Evolutionary conservation across 2,113 vertebrate genomes (phyloP).

Genomic region (Raja brachyura): DNA sequence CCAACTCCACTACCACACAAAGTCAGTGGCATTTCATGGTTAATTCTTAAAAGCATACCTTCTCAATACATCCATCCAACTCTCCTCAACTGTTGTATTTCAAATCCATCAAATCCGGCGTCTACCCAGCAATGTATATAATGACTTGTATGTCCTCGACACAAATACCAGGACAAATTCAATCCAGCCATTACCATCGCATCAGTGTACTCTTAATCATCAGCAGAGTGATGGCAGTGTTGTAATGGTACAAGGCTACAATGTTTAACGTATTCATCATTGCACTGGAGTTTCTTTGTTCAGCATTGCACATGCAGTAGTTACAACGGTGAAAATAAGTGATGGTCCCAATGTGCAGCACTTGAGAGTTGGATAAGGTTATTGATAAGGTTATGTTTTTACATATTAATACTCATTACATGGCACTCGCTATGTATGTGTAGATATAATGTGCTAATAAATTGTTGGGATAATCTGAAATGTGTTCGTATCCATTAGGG

Average conservation of each 20-base stretch:
- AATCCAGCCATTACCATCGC: no score
- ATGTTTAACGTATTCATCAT: not conserved
- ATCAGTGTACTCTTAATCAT: no score
- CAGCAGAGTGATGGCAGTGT: no score
- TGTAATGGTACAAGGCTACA: not conserved
- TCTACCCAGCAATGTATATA: no score
- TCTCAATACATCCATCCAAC: no score
- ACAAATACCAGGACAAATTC: no score
- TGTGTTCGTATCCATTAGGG: not conserved
- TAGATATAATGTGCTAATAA: not conserved
- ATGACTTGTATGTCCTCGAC: no score
- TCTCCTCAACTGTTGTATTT: no score
- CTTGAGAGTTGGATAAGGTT: not conserved
- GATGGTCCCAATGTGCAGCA: not conserved
- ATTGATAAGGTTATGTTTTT: not conserved
- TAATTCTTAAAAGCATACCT: no score
- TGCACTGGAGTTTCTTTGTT: not conserved
- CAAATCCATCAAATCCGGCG: no score
- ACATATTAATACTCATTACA: not conserved
- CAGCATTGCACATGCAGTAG: not conserved
- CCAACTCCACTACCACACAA: no score
- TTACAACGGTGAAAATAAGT: not conserved
- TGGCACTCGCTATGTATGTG: not conserved
- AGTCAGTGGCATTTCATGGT: no score
- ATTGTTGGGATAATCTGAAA: not conserved